Evolutionary conservation across 92 coral and sea anemone genomes (phyloP), one percentile per base, ranked within the genome.

Genomic region (Siderastrea siderea): DNA sequence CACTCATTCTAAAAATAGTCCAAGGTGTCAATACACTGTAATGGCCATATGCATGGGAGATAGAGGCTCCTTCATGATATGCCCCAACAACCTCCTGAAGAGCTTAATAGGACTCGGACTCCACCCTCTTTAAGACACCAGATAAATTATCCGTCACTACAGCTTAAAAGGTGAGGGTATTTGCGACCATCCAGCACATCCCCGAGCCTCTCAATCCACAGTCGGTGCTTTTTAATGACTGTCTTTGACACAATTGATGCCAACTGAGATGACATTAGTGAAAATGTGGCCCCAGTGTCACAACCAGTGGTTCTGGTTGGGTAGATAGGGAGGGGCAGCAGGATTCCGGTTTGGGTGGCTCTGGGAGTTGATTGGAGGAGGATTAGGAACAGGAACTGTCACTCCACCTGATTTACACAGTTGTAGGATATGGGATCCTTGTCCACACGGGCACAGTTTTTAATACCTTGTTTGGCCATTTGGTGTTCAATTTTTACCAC

Each of bases 121-220:
- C 69, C 19, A 26, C 69, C 44, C 69, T 65, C 69, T 7, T 45
- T 16, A 65, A 72, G 48, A 72, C 77, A n/a, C 57, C 77, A 9
- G 58, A 47, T 45, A 50, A 50, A 50, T 72, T 51, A 72, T 49
- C 48, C 16, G 8, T 48, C 58, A 72, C 77, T n/a, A 72, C 58
- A 50, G 77, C 77, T 50, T 13, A 58, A n/a, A 50, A 72, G 77
- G 77, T 72, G 44, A 72, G 48, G 45, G 77, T 50, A 72, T 50
- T 72, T 72, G 77, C 11, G 12, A 17, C 77, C 60, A 47, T 72
- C 77, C 77, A 72, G 48, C 46, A 72, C 58, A 72, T 50, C 77
- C 17, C 77, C 60, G 48, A 72, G 77, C 50, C 58, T 71, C 77
- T 71, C 77, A 71, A 71, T 71, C 77, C 60, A 58, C 77, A 71